Base-by-base conservation (phyloP, 2,113 vertebrate genomes). In the Chaenogobius annularis region DNA sequence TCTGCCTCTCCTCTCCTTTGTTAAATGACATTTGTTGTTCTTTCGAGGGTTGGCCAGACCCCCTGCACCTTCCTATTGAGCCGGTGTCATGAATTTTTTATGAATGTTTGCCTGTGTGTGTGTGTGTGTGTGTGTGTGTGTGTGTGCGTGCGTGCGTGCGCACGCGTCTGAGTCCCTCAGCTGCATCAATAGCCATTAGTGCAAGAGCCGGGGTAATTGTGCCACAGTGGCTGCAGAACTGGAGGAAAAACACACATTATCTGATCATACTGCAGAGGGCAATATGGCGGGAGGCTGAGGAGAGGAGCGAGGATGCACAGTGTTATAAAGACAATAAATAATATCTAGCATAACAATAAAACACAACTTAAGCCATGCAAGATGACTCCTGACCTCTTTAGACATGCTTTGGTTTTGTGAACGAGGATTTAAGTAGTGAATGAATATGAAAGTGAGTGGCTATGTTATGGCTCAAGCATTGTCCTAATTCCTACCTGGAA, bases 151-250 rank as follows among this genome's bases (percentile, higher is more conserved):
- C 50, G 74, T 20, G 74, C 62, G 26, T 31, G 26, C 4, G 26
- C n/a, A n/a, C n/a, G n/a, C n/a, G n/a, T n/a, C n/a, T 2, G 52
- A 54, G 80, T 71, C 70, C 75, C 77, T 86, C 72, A 72, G 87
- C 83, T 74, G 82, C 88, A 89, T 92, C 88, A 87, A 92, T 90
- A 90, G 83, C 91, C 90, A 91, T 93, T 92, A 93, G 92, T 88
- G 83, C 86, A 81, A 87, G 82, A 85, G 89, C 84, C 80, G 64
- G 86, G 88, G 88, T 90, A 87, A 90, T 91, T 90, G 88, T 88
- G 87, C 85, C 84, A 91, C 89, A 83, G 90, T 84, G 85, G 84
- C 81, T 87, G 86, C 82, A 83, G 86, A 76, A 85, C 82, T 78
- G 86, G 74, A 78, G 75, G 68, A 11, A 74, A 72, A 50, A 78